Evolutionary conservation across 2,113 vertebrate species (phyloP).

Genomic region (Mormyrus iriodes): DNA sequence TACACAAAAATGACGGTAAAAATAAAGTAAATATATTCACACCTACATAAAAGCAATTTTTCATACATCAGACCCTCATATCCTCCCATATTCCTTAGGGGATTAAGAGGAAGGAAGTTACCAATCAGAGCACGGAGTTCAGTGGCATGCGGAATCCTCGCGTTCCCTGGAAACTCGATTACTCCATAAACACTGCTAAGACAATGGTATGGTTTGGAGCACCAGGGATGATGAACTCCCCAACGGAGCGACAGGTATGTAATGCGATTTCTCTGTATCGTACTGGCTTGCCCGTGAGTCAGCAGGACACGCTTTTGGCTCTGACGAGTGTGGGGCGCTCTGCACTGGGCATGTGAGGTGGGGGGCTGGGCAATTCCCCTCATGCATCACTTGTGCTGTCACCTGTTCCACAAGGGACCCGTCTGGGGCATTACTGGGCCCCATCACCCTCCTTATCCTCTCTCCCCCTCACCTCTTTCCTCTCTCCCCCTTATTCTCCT

Average conservation of each 20-base stretch:
- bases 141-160: neutral
- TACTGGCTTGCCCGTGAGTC: neutral
- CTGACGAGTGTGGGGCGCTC: neutral
- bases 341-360: neutral
- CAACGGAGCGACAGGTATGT: neutral
- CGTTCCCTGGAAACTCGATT: neutral
- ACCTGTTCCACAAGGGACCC: neutral
- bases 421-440: neutral
- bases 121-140: neutral
- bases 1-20: neutral
- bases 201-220: neutral
- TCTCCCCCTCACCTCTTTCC: neutral
- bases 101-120: neutral
- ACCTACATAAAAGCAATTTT: neutral
- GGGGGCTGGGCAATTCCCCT: neutral
- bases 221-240: neutral
- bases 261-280: neutral
- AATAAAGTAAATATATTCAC: neutral
- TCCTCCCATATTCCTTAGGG: neutral
- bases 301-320: neutral
- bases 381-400: neutral
- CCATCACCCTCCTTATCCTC: neutral
- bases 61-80: neutral
- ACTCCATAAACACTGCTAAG: neutral
- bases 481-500: neutral